Percentiles rank a stretch among this genome's conserved stretches.
Evolutionary conservation across 2,888 invertebrate species (phyloP).

Genomic region (Psococerastis gibbosa): DNA sequence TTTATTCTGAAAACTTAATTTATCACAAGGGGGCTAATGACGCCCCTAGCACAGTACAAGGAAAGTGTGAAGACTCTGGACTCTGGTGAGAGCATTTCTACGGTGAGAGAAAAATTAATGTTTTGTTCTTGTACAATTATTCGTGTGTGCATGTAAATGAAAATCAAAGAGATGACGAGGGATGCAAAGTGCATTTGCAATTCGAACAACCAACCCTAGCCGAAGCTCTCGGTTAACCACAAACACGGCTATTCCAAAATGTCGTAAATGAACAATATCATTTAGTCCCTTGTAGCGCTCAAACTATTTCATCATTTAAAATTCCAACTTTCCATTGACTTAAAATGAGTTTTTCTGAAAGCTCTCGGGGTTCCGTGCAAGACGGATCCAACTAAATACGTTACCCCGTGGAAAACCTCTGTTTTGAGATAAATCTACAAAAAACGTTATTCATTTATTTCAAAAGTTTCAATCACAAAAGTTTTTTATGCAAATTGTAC

Average conservation of each 20-base stretch:
- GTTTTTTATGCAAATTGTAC: constrained; percentile 5
- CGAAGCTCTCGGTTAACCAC: too few species aligned
- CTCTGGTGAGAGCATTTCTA: too few species aligned
- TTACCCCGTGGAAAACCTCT: neutral
- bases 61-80: too few species aligned
- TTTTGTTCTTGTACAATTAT: too few species aligned
- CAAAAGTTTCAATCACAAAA: constrained; percentile 11
- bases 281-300: neutral
- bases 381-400: neutral
- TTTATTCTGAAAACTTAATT: too few species aligned
- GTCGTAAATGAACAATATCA: neutral
- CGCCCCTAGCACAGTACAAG: too few species aligned
- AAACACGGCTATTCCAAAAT: neutral
- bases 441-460: constrained; percentile 11
- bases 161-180: too few species aligned
- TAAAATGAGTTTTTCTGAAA: constrained; percentile 11
- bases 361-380: neutral
- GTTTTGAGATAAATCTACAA: constrained; percentile 5
- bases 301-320: constrained; percentile 10
- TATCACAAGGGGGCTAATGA: too few species aligned
- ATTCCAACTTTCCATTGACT: constrained; percentile 11
- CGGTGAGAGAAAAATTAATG: too few species aligned
- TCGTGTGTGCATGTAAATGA: too few species aligned
- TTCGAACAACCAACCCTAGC: too few species aligned
- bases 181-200: too few species aligned